Conservation (phyloP, 1,140 invertebrate species). For the Wasmannia auropunctata region DNA sequence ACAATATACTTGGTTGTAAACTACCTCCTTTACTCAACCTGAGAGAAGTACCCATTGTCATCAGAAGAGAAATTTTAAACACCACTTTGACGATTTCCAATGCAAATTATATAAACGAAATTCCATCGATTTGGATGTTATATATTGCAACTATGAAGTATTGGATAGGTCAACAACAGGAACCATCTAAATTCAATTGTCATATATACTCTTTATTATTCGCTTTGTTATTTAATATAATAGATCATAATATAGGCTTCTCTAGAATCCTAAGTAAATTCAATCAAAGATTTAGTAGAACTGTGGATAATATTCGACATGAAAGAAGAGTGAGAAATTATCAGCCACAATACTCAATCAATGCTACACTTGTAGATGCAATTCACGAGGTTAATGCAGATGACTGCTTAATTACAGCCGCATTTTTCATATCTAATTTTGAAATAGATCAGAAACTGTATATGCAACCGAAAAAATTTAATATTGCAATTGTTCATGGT, state of each 20-base stretch:
- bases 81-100: constrained; percentile 82
- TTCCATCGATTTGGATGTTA: constrained; percentile 88
- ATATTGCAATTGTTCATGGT: constrained; percentile 87
- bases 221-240: constrained; percentile 87
- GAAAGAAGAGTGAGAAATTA: constrained; percentile 37
- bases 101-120: constrained; percentile 79
- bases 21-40: constrained; percentile 82
- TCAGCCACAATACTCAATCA: constrained; percentile 1
- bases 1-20: constrained; percentile 76
- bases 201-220: constrained; percentile 88
- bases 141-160: constrained; percentile 88
- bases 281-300: constrained; percentile 66
- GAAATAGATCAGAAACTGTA: constrained; percentile 87
- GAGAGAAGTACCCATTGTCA: constrained; percentile 63
- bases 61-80: constrained; percentile 83
- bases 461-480: constrained; percentile 87
- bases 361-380: constrained; percentile 68
- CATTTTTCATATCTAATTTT: constrained; percentile 88
- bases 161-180: constrained; percentile 87
- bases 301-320: background rate
- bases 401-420: constrained; percentile 87
- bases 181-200: constrained; percentile 80
- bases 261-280: constrained; percentile 71
- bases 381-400: constrained; percentile 79
- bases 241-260: constrained; percentile 86